These are phyloP conservation scores for Perca fluviatilis DNA, from an alignment of 2,113 vertebrate genomes.

Conservation along the genomic window DNA sequence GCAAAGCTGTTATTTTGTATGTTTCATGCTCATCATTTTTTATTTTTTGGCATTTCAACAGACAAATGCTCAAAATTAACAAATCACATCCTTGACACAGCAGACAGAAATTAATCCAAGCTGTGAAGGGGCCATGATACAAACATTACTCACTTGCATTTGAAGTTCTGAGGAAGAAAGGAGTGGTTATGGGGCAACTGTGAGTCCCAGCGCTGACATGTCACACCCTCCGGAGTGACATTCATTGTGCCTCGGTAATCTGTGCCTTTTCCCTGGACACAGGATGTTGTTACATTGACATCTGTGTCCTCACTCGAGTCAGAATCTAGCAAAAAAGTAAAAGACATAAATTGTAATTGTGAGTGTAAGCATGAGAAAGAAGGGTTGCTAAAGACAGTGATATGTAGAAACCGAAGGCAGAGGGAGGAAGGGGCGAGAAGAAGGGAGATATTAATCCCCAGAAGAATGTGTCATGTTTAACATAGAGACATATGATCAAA, in stretches of 20 bases:
- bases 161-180: slow-evolving; percentile 93
- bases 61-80: slow-evolving; percentile 17
- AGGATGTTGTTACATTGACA: slow-evolving; percentile 83
- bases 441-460: slow-evolving; percentile 70
- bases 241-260: slow-evolving; percentile 90
- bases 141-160: slow-evolving; percentile 93
- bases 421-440: slow-evolving; percentile 28
- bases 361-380: slow-evolving; percentile 22
- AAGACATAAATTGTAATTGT: slow-evolving; percentile 12
- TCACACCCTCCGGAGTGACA: slow-evolving; percentile 91
- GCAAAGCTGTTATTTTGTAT: background rate
- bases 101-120: slow-evolving; percentile 10
- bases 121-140: background rate
- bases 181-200: slow-evolving; percentile 95
- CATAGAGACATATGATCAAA: slow-evolving; percentile 78
- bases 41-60: slow-evolving; percentile 16
- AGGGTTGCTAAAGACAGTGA: background rate
- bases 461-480: slow-evolving; percentile 82
- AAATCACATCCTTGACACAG: slow-evolving; percentile 1
- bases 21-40: background rate
- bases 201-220: slow-evolving; percentile 94
- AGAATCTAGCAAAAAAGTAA: slow-evolving; percentile 50
- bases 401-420: slow-evolving; percentile 11
- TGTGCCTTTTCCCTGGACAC: slow-evolving; percentile 89
- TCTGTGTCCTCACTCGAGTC: slow-evolving; percentile 67